Conservation (phyloP, 2,888 invertebrate species). For the Lamellibrachia satsuma region DNA sequence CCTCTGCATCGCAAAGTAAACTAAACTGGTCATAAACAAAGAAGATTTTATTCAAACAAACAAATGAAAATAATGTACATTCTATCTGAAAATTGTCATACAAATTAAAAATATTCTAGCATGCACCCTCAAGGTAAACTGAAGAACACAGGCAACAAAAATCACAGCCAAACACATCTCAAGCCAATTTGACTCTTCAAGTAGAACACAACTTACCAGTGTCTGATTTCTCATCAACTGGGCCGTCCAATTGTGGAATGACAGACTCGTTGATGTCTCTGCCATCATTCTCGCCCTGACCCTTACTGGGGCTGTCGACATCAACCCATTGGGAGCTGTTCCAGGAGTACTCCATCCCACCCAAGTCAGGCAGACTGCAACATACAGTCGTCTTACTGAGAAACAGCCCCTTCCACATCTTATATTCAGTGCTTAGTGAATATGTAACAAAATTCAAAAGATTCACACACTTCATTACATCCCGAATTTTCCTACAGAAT, state of each 20-base stretch:
- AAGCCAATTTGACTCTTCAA: background rate
- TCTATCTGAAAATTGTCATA: background rate
- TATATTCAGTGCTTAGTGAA: background rate
- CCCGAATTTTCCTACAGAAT: too few species aligned
- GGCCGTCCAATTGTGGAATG: constrained; percentile 60
- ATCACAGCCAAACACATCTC: background rate
- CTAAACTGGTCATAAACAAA: too few species aligned
- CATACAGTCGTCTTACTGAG: background rate
- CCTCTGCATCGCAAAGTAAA: too few species aligned
- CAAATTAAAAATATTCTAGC: background rate
- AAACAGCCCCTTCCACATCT: background rate
- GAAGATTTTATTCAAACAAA: too few species aligned
- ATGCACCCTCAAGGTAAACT: background rate
- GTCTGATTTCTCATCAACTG: constrained; percentile 51
- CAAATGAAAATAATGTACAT: background rate
- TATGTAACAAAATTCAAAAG: background rate
- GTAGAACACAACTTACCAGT: background rate
- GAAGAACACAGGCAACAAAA: background rate
- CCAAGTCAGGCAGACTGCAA: background rate
- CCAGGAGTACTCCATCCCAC: constrained; percentile 54
- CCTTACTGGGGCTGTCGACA: background rate
- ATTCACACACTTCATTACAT: background rate
- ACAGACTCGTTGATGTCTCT: constrained; percentile 34
- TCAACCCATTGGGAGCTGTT: constrained; percentile 47
- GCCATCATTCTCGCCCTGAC: background rate